phyloP scores from a whole-genome alignment of 2,113 vertebrate species.

The Circaetus gallicus region DNA sequence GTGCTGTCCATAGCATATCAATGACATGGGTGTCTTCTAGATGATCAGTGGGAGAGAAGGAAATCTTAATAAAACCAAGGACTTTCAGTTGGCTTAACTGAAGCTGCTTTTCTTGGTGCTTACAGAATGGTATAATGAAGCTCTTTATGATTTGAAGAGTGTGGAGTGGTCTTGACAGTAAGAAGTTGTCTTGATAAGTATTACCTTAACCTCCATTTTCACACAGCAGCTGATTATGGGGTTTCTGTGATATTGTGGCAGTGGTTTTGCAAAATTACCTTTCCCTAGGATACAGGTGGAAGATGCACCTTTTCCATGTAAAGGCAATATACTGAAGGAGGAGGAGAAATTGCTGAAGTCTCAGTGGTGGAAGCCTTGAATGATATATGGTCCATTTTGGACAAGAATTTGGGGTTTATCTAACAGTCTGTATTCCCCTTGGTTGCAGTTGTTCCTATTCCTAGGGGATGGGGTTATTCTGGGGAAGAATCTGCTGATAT shows the following conservation, averaged over 20 bases:
- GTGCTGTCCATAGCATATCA: background rate
- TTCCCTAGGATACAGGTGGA: background rate
- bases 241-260: background rate
- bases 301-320: background rate
- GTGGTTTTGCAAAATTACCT: background rate
- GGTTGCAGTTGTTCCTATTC: background rate
- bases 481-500: background rate
- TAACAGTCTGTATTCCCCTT: background rate
- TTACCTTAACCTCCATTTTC: background rate
- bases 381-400: background rate
- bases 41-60: background rate
- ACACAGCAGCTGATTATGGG: background rate
- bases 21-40: background rate
- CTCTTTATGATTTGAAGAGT: background rate
- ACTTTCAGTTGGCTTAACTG: background rate
- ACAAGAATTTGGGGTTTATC: background rate
- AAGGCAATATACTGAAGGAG: background rate
- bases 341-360: background rate
- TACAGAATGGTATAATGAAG: background rate
- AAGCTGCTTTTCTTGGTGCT: background rate
- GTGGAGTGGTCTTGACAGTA: background rate
- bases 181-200: background rate
- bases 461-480: background rate
- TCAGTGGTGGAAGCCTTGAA: background rate
- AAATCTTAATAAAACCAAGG: background rate